Evolutionary conservation across 2,113 vertebrate genomes (phyloP).

Genomic region (Noctilio leporinus): DNA sequence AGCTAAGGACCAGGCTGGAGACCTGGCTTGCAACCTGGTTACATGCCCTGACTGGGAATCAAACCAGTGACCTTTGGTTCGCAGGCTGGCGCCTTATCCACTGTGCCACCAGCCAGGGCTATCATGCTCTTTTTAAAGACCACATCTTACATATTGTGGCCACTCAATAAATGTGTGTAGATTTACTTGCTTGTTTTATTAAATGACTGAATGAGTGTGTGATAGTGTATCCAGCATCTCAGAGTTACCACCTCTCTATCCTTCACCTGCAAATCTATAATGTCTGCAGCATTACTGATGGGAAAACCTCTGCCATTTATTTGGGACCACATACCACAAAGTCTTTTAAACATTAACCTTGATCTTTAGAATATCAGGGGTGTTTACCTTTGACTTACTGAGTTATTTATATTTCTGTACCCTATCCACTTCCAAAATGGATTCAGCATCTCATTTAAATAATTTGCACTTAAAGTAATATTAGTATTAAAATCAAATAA

Average conservation of each 20-base stretch:
- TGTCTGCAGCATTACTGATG: background rate
- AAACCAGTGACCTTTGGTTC: no score
- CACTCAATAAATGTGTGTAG: background rate
- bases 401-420: background rate
- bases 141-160: background rate
- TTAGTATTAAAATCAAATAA: background rate
- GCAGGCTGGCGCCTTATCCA: no score
- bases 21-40: no score
- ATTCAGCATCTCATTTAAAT: background rate
- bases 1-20: no score
- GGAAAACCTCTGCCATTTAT: background rate
- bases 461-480: background rate
- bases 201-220: background rate
- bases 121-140: background rate
- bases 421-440: background rate
- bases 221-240: background rate
- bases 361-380: background rate
- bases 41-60: no score
- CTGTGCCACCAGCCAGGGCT: no score
- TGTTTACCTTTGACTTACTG: background rate
- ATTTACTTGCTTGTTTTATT: background rate
- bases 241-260: background rate
- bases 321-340: background rate
- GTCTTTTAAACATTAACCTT: background rate
- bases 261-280: background rate